Evolutionary conservation across 2,113 vertebrate genomes (phyloP).

Genomic region (Oenanthe oenanthe): DNA sequence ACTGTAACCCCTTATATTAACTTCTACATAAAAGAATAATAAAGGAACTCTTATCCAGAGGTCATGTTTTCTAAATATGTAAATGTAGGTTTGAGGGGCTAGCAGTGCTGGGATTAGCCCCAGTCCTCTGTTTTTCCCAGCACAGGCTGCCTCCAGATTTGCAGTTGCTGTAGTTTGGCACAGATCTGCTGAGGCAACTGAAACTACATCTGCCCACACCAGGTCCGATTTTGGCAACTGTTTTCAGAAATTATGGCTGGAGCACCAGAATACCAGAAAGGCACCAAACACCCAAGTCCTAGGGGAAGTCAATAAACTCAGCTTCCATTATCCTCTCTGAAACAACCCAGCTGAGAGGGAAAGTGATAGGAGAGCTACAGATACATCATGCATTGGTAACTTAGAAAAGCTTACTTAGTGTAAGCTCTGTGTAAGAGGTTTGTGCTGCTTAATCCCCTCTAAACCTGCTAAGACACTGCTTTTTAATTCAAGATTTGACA

Average conservation of each 20-base stretch:
- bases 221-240: not conserved
- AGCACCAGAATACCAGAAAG: not conserved
- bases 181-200: not conserved
- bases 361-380: not conserved
- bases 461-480: constrained; percentile 34
- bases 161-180: not conserved
- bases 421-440: constrained; percentile 38
- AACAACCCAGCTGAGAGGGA: not conserved
- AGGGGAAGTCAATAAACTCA: not conserved
- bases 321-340: not conserved
- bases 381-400: not conserved
- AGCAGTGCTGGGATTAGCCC: not conserved
- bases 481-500: constrained; percentile 40
- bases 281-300: not conserved
- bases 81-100: not conserved
- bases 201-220: not conserved
- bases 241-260: not conserved
- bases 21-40: not conserved
- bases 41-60: not conserved
- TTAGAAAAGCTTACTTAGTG: constrained; percentile 28
- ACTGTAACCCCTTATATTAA: not conserved
- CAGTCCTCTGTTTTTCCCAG: not conserved
- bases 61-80: not conserved
- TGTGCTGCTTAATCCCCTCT: constrained; percentile 28
- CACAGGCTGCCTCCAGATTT: not conserved